Percentiles rank a stretch among this genome's conserved stretches.
phyloP scores from a whole-genome alignment of 35 echinoderm and acorn worm species.

The Stichopus chloronotus region DNA sequence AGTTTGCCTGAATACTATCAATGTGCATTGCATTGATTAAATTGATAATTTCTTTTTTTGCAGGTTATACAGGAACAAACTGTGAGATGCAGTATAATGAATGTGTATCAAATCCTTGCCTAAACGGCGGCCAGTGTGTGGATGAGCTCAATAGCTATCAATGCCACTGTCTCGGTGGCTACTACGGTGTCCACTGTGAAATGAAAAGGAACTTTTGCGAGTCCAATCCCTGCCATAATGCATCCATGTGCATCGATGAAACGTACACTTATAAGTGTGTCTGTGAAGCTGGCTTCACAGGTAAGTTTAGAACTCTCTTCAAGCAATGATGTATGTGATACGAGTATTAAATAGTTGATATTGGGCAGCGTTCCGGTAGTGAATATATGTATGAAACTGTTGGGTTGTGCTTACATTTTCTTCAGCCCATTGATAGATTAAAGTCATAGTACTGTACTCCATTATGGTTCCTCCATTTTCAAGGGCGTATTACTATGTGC shows the following conservation, averaged over 20 bases:
- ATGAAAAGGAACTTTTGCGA: constrained; percentile 82
- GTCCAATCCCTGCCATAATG: constrained; percentile 78
- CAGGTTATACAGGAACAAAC: constrained; percentile 82
- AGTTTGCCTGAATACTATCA: too few relatives aligned
- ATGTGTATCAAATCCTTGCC: constrained; percentile 87
- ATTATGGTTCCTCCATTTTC: too few relatives aligned
- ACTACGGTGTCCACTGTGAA: constrained; percentile 84
- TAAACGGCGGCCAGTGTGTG: constrained; percentile 72
- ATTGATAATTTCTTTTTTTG: neutral
- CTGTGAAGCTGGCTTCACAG: constrained; percentile 77
- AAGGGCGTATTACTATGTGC: too few relatives aligned
- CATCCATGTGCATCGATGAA: constrained; percentile 71
- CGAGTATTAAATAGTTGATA: too few relatives aligned
- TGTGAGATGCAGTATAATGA: constrained; percentile 93
- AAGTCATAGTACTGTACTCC: too few relatives aligned
- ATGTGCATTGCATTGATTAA: neutral
- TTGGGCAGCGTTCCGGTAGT: too few relatives aligned
- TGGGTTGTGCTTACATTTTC: too few relatives aligned
- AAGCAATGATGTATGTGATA: neutral
- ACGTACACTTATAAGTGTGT: constrained; percentile 71
- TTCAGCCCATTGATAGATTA: too few relatives aligned
- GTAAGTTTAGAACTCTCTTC: constrained; percentile 39
- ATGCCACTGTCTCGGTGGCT: constrained; percentile 78
- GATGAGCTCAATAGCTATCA: constrained; percentile 79
- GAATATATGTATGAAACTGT: too few relatives aligned